Evolutionary conservation across 2,888 invertebrate genomes (phyloP).

Genomic region (Leptinotarsa tumamoca): DNA sequence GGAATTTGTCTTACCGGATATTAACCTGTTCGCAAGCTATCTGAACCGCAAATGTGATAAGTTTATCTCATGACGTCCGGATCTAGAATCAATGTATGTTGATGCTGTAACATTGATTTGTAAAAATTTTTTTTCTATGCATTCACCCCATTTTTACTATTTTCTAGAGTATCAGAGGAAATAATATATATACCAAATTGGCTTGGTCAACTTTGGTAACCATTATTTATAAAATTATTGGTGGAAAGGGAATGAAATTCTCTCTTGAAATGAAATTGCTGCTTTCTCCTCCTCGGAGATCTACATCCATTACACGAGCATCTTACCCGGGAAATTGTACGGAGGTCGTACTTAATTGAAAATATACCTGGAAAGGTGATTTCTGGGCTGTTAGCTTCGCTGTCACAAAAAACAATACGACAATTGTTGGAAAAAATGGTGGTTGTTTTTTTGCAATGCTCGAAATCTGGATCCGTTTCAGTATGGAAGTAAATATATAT

Average conservation of each 20-base stretch:
- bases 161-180: conserved; percentile 50
- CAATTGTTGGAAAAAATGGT: background rate
- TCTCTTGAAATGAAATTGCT: no score
- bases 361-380: no score
- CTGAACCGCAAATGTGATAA: no score
- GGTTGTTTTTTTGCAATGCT: background rate
- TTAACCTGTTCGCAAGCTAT: no score
- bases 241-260: background rate
- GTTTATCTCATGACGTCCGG: no score
- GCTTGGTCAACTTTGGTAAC: conserved; percentile 53
- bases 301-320: no score
- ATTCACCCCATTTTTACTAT: conserved; percentile 53
- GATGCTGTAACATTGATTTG: background rate
- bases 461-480: background rate
- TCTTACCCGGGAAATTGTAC: no score
- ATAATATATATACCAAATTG: conserved; percentile 45
- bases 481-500: background rate
- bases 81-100: no score
- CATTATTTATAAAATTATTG: conserved; percentile 30
- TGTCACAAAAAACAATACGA: conserved; percentile 1
- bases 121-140: conserved; percentile 48
- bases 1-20: no score
- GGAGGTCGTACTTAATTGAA: background rate
- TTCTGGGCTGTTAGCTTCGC: background rate
- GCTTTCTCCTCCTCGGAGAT: no score